phyloP scores from a whole-genome alignment of 1,140 invertebrate species.

The Drosophila murphyi region DNA sequence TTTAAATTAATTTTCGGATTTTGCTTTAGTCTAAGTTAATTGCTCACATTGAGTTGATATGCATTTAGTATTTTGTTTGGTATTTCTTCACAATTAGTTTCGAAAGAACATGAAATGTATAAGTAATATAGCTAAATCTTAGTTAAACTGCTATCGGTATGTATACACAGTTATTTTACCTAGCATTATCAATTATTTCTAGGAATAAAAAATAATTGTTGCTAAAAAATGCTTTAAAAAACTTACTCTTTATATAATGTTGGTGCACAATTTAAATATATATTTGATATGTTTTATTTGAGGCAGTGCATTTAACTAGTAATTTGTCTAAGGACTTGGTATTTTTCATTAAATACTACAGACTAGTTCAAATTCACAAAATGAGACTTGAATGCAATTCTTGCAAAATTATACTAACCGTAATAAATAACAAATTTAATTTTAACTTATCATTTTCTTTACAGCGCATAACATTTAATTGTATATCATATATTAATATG shows the following conservation, averaged over 20 bases:
- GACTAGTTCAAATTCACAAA: background rate
- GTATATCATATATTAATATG: constrained; percentile 36
- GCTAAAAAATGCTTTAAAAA: constrained; percentile 74
- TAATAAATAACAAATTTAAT: constrained; percentile 15
- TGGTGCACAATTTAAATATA: constrained; percentile 55
- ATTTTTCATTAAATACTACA: constrained; percentile 17
- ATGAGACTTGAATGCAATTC: constrained; percentile 15
- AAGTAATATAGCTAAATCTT: constrained; percentile 29
- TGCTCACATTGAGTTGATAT: constrained; percentile 63
- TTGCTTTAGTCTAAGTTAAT: constrained; percentile 41
- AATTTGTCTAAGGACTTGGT: constrained; percentile 40
- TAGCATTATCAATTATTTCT: constrained; percentile 26
- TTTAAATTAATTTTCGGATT: constrained; percentile 8
- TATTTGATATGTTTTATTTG: constrained; percentile 20
- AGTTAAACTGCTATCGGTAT: constrained; percentile 57
- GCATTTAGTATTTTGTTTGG: constrained; percentile 21
- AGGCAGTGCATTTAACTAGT: constrained; percentile 51
- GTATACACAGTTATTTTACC: constrained; percentile 28
- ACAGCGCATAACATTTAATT: background rate
- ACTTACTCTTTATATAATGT: constrained; percentile 44
- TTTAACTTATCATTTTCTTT: constrained; percentile 16
- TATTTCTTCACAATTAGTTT: constrained; percentile 44
- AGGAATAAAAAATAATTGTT: constrained; percentile 67
- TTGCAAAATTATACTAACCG: constrained; percentile 8
- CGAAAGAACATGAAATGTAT: constrained; percentile 51